Base-by-base conservation (phyloP, 2,797 vertebrate species). In the Manis crassicaudata region DNA sequence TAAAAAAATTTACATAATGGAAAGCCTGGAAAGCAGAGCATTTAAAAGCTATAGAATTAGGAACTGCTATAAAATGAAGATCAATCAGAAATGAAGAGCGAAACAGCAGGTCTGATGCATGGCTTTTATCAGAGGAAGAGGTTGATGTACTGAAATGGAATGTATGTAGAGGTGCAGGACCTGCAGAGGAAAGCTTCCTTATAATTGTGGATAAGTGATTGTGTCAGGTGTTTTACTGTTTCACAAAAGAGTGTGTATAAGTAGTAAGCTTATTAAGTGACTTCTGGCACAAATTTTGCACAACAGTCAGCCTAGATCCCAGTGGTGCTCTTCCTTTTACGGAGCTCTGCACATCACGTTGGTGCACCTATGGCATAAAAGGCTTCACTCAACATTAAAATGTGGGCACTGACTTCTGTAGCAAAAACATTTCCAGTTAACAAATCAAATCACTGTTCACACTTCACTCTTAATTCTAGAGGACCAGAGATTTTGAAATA, bases 181-280 rank as follows among this genome's bases (percentile, higher is more conserved):
- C 6, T 1, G 0, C 0, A 0, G 3, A n/a, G 43, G 3, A 17
- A 5, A 17, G 52, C 3, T 20, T 25, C 29, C 67, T 77, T 12
- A 11, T 7, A 3, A 3, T 1, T 2, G 70, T 17, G 83, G 35
- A 16, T 5, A 3, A 40, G 81, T 12, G 9, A 29, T 10, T 18
- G 35, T 11, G 21, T 37, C 1, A 6, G 20, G 27, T 0, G 46
- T 32, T 27, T 32, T 13, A 17, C 17, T 10, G 63, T 63, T 50
- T 27, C 70, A 6, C 35, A 4, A 0, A 4, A 72, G 65, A 54
- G 65, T 1, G 0, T 7, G 4, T 1, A 9, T 8, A 5, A 18
- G 8, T 2, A 27, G 29, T 20, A 12, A 32, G 32, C 58, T 46
- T 54, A n/a, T 32, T 17, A 6, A 14, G n/a, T 2, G 14, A 25